These are phyloP conservation scores for Syrphus vitripennis DNA, from an alignment of 2,888 invertebrate species.

Conservation along the genomic window DNA sequence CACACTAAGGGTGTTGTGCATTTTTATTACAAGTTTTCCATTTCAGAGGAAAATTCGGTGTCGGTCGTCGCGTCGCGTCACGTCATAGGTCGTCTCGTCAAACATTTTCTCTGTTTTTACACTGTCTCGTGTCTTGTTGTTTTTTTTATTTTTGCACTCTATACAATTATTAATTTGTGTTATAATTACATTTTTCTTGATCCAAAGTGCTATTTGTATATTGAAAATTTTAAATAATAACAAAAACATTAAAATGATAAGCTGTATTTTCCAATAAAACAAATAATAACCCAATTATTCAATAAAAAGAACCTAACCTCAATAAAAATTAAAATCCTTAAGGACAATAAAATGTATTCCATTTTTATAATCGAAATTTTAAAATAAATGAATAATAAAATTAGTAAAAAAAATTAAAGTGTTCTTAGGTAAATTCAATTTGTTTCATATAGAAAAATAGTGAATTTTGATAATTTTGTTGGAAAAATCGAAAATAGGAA, in stretches of 20 bases:
- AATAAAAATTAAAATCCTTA: neutral
- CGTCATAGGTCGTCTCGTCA: constrained; percentile 14
- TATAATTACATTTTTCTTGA: neutral
- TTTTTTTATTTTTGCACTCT: constrained; percentile 13
- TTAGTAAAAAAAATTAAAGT: constrained; percentile 8
- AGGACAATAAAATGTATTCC: constrained; percentile 39
- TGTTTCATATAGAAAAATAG: neutral
- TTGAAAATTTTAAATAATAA: neutral
- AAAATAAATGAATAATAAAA: neutral
- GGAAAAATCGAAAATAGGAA: constrained; percentile 61
- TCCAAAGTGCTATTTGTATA: constrained; percentile 53
- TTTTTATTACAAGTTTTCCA: neutral
- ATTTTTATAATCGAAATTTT: constrained; percentile 6
- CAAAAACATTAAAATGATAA: neutral
- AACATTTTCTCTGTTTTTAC: constrained; percentile 20
- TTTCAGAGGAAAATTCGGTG: constrained; percentile 34
- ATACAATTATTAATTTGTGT: neutral
- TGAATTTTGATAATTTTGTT: neutral
- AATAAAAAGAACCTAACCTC: constrained; percentile 5
- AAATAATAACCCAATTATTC: neutral
- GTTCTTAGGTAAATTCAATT: constrained; percentile 9
- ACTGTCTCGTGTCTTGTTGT: constrained; percentile 40
- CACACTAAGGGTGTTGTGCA: constrained; percentile 34
- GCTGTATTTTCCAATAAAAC: neutral
- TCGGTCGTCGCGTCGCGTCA: neutral